Conservation (phyloP, 1,140 invertebrate species). For the Ostrea edulis region DNA sequence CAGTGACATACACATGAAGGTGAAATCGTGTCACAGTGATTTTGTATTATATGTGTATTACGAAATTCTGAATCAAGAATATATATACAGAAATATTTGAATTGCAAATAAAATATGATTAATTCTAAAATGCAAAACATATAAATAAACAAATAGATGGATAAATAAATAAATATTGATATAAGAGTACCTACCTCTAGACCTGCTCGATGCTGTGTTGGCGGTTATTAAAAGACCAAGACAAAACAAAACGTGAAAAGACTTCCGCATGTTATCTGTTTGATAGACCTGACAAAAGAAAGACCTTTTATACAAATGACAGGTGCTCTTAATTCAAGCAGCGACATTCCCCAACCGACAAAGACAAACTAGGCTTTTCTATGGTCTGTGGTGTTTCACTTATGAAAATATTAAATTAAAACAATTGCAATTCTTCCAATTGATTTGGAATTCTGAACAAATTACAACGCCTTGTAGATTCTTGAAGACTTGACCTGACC, state of each 20-base stretch:
- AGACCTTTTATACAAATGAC: constrained; percentile 29
- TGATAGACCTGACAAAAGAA: constrained; percentile 4
- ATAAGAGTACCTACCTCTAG: background rate
- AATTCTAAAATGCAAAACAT: background rate
- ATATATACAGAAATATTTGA: too few relatives aligned
- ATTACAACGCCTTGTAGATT: background rate
- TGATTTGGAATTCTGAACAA: background rate
- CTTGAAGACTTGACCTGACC: background rate
- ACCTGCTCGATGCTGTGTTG: background rate
- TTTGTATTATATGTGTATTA: too few relatives aligned
- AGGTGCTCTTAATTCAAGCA: constrained; percentile 24
- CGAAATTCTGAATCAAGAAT: too few relatives aligned
- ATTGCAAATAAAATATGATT: background rate
- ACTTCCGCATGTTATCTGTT: constrained; percentile 27
- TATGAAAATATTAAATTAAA: background rate
- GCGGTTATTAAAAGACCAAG: background rate
- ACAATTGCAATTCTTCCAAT: background rate
- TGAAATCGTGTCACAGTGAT: too few relatives aligned
- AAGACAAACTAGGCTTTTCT: background rate
- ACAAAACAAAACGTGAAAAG: constrained; percentile 15
- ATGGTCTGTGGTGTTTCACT: background rate
- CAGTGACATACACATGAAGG: too few relatives aligned
- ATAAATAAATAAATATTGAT: background rate
- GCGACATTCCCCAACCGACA: constrained; percentile 28
- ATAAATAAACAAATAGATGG: background rate